Evolutionary conservation across 1,140 invertebrate species (phyloP).

Genomic region (Eupeodes corollae): DNA sequence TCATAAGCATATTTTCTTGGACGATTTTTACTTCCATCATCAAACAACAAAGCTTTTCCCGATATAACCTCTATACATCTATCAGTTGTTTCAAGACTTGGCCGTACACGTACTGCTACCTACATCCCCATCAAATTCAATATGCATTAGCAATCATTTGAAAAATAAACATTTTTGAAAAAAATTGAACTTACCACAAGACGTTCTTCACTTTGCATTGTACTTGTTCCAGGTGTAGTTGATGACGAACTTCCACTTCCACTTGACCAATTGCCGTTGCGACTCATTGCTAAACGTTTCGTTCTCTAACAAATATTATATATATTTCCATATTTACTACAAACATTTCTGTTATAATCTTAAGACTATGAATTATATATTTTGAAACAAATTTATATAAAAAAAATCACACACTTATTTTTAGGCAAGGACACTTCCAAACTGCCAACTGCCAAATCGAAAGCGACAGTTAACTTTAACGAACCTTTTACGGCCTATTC

Average conservation of each 20-base stretch:
- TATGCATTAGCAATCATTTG: background rate
- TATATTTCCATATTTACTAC: too few relatives aligned
- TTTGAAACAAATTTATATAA: too few relatives aligned
- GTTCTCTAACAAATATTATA: too few relatives aligned
- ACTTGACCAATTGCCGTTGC: conserved; percentile 19
- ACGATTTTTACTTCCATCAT: conserved; percentile 38
- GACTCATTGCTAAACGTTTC: background rate
- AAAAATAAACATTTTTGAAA: background rate
- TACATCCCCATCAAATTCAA: background rate
- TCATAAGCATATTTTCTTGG: conserved; percentile 81
- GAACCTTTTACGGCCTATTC: too few relatives aligned
- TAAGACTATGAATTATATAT: too few relatives aligned
- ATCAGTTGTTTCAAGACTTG: conserved; percentile 23
- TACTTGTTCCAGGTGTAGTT: conserved; percentile 13
- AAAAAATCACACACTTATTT: too few relatives aligned
- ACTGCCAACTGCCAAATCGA: too few relatives aligned
- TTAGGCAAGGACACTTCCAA: too few relatives aligned
- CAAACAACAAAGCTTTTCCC: conserved; percentile 25
- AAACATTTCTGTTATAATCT: too few relatives aligned
- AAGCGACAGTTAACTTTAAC: too few relatives aligned
- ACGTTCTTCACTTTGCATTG: conserved; percentile 22
- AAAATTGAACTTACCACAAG: conserved; percentile 20
- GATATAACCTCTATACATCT: conserved; percentile 37
- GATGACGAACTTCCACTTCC: conserved; percentile 27
- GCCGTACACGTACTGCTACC: conserved; percentile 35